Conservation (phyloP, 2,113 vertebrate species). For the Alouatta palliata region DNA sequence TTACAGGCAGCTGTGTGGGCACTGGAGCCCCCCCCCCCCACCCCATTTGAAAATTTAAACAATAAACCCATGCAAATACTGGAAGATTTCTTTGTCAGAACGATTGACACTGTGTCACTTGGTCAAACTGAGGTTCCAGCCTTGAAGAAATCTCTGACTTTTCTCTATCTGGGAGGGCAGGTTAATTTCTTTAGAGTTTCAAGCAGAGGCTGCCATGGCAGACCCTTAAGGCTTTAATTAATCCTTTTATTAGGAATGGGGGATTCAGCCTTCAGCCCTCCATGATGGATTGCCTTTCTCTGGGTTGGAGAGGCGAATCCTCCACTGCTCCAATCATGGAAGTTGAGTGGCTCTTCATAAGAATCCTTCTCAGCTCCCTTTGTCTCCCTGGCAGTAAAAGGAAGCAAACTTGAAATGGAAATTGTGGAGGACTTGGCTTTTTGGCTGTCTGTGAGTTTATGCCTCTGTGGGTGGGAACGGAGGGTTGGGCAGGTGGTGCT, state of each 20-base stretch:
- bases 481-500: slow-evolving; percentile 11
- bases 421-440: slow-evolving; percentile 54
- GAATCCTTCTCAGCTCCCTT: slow-evolving; percentile 55
- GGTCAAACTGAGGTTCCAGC: neutral
- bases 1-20: slow-evolving; percentile 54
- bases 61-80: slow-evolving; percentile 44
- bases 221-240: slow-evolving; percentile 26
- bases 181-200: slow-evolving; percentile 39
- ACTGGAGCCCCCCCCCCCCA: neutral
- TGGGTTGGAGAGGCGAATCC: neutral
- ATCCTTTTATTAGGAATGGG: slow-evolving; percentile 17
- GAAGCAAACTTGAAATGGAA: slow-evolving; percentile 74
- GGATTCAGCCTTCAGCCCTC: slow-evolving; percentile 20
- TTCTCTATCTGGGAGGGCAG: slow-evolving; percentile 45
- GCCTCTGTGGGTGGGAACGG: neutral
- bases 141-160: neutral
- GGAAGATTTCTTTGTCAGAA: slow-evolving; percentile 67
- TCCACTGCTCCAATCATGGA: slow-evolving; percentile 53
- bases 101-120: slow-evolving; percentile 3
- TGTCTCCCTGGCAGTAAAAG: slow-evolving; percentile 71
- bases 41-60: neutral
- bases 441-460: slow-evolving; percentile 39
- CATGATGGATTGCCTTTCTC: slow-evolving; percentile 52
- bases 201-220: neutral
- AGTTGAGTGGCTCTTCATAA: slow-evolving; percentile 64